A percentile compares a stretch with the other conserved stretches of the same genome.
Conservation (phyloP, 2,888 invertebrate genomes). For the Baronia brevicornis region DNA sequence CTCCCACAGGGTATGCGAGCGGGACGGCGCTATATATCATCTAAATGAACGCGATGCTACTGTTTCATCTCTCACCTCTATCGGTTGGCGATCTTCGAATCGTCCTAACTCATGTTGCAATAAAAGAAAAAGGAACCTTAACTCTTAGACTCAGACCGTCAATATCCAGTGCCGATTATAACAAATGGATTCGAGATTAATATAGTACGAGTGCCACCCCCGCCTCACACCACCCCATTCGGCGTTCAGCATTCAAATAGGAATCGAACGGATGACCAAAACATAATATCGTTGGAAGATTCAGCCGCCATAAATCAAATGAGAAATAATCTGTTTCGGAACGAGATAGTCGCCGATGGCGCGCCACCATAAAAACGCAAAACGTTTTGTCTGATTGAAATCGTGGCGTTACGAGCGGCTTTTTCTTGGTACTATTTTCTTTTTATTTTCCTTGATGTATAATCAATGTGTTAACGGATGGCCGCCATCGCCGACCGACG, state of each 20-base stretch:
- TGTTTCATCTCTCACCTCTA: conserved; percentile 77
- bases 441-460: conserved; percentile 74
- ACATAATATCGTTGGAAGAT: conserved; percentile 75
- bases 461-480: conserved; percentile 75
- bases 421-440: conserved; percentile 64
- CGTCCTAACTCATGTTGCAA: conserved; percentile 62
- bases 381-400: conserved; percentile 75
- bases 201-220: conserved; percentile 73
- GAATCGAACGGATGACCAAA: conserved; percentile 77
- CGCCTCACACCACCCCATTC: conserved; percentile 70
- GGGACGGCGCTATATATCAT: conserved; percentile 59
- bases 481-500: conserved; percentile 59
- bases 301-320: conserved; percentile 75
- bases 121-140: conserved; percentile 58
- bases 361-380: conserved; percentile 72
- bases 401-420: conserved; percentile 58
- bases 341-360: conserved; percentile 71
- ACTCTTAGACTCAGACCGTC: conserved; percentile 34
- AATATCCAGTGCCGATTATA: conserved; percentile 65
- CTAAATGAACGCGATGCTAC: conserved; percentile 73
- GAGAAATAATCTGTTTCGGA: conserved; percentile 77
- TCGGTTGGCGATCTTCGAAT: conserved; percentile 67
- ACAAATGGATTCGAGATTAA: conserved; percentile 76
- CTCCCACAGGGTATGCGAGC: conserved; percentile 63
- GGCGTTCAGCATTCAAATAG: conserved; percentile 75